A percentile compares a stretch with the other conserved stretches of the same genome.
Conservation (phyloP, 1,140 invertebrate genomes). For the Theocolax elegans region DNA sequence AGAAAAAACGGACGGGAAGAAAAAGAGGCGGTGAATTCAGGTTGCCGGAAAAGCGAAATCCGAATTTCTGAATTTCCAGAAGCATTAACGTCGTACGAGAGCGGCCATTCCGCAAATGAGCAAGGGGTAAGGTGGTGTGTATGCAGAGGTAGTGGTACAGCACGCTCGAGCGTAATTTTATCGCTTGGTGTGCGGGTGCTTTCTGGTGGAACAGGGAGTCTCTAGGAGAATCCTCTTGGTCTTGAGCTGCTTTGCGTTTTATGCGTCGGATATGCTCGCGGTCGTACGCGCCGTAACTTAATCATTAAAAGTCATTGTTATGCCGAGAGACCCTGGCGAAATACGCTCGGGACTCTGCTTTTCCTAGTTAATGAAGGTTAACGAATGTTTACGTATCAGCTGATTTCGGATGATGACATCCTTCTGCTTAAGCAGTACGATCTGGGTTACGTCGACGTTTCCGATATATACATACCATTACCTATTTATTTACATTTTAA, state of each 20-base stretch:
- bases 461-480: too few species aligned
- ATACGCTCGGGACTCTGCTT: neutral
- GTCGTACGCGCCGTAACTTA: slow-evolving; percentile 6
- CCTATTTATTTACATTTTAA: neutral
- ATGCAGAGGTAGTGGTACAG: too few species aligned
- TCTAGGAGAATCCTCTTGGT: too few species aligned
- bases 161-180: too few species aligned
- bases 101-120: slow-evolving; percentile 16
- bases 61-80: slow-evolving; percentile 24
- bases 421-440: too few species aligned
- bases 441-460: too few species aligned
- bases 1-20: neutral
- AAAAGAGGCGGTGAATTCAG: neutral
- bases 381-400: neutral
- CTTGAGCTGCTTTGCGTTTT: slow-evolving; percentile 6
- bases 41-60: neutral
- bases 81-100: slow-evolving; percentile 4
- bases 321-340: neutral
- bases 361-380: neutral
- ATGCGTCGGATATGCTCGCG: neutral
- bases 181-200: too few species aligned
- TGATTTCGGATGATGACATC: too few species aligned
- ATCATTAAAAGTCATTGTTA: slow-evolving; percentile 18
- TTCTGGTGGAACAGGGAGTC: too few species aligned
- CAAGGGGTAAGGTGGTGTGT: too few species aligned